These are phyloP conservation scores for Drosophila tripunctata DNA, from an alignment of 2,888 invertebrate genomes.

Conservation along the genomic window DNA sequence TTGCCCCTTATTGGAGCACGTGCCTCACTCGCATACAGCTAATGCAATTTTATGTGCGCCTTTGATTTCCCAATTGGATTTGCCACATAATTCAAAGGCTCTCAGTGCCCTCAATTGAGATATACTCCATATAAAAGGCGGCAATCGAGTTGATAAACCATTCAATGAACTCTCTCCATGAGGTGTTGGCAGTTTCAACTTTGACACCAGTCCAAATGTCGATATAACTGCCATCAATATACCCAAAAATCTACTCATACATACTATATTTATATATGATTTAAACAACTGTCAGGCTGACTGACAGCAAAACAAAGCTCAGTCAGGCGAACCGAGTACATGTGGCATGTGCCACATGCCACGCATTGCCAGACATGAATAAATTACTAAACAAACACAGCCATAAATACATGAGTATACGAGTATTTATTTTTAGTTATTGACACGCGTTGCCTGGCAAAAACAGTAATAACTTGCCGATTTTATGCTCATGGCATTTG, in stretches of 20 bases:
- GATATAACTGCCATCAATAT: constrained; percentile 26
- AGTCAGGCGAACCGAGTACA: constrained; percentile 28
- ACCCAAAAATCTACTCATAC: constrained; percentile 17
- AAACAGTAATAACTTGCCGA: constrained; percentile 45
- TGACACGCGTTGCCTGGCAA: constrained; percentile 58
- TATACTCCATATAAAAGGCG: constrained; percentile 18
- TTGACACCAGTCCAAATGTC: constrained; percentile 4
- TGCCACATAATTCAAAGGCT: constrained; percentile 52
- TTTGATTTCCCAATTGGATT: constrained; percentile 72
- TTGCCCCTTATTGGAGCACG: constrained; percentile 29
- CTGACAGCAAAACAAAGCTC: constrained; percentile 56
- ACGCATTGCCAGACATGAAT: constrained; percentile 55
- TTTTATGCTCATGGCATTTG: constrained; percentile 13
- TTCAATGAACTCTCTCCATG: constrained; percentile 4
- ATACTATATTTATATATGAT: constrained; percentile 41
- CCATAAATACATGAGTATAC: constrained; percentile 50
- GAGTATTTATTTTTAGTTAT: constrained; percentile 48
- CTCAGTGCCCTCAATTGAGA: constrained; percentile 30
- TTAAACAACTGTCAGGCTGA: constrained; percentile 63
- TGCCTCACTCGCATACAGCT: constrained; percentile 19
- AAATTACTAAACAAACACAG: constrained; percentile 74
- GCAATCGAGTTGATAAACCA: constrained; percentile 35
- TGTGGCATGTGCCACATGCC: constrained; percentile 41
- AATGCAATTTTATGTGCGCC: constrained; percentile 64
- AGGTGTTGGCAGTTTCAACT: constrained; percentile 11